A percentile compares a stretch with the other conserved stretches of the same genome.
Conservation (phyloP, 2,888 invertebrate species). For the Lamellibrachia columna region DNA sequence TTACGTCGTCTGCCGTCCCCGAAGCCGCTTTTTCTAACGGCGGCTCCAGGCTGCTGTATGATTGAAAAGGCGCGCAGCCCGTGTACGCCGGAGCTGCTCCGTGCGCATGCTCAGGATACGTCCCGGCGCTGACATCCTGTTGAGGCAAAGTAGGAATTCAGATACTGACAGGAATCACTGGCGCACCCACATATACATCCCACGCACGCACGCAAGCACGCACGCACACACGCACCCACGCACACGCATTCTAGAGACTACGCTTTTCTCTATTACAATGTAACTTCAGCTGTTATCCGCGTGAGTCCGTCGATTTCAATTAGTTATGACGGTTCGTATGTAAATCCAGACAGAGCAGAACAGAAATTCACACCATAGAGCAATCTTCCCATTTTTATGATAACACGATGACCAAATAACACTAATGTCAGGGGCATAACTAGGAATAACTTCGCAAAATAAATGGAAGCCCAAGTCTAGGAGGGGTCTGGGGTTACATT, state of each 20-base stretch:
- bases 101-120: slow-evolving; percentile 11
- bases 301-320: no score
- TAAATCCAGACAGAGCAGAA: no score
- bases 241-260: background rate
- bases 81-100: slow-evolving; percentile 16
- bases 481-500: no score
- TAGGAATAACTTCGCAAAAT: no score
- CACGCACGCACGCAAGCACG: background rate
- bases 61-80: background rate
- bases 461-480: no score
- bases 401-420: no score
- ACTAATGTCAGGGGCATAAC: no score
- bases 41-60: slow-evolving; percentile 11
- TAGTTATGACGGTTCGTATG: no score
- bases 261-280: no score
- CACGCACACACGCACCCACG: background rate
- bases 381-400: no score
- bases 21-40: background rate
- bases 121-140: slow-evolving; percentile 4
- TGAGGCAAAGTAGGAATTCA: background rate
- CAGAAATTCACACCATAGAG: no score
- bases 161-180: background rate
- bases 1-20: background rate
- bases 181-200: background rate
- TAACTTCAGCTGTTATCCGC: no score